Conservation (phyloP, 2,888 invertebrate species). For the Drosophila mayaguana region DNA sequence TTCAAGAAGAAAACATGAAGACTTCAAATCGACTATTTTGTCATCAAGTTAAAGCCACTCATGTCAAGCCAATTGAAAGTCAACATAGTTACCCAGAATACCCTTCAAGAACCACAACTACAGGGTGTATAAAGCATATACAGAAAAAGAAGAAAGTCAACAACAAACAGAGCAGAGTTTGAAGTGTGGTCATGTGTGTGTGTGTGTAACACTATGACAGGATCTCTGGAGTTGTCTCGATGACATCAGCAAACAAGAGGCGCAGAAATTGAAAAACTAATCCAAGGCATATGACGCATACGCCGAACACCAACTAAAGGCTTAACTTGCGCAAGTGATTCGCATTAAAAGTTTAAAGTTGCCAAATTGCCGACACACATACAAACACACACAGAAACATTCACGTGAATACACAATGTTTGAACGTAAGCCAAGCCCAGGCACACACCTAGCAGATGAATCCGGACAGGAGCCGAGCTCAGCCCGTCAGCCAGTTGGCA, state of each 20-base stretch:
- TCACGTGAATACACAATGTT: conserved; percentile 14
- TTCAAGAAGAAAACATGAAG: too few relatives aligned
- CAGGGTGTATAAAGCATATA: neutral
- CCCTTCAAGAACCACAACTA: neutral
- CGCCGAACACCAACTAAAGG: conserved; percentile 31
- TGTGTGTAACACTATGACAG: conserved; percentile 13
- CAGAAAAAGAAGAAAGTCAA: conserved; percentile 9
- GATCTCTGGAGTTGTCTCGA: conserved; percentile 56
- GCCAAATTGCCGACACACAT: conserved; percentile 58
- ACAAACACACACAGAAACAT: conserved; percentile 17
- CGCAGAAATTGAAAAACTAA: conserved; percentile 74
- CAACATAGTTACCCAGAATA: neutral
- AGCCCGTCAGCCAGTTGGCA: conserved; percentile 34
- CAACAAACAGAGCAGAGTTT: conserved; percentile 20
- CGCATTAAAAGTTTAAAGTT: conserved; percentile 76
- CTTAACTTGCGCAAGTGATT: conserved; percentile 70
- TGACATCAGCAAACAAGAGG: conserved; percentile 79
- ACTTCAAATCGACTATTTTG: too few relatives aligned
- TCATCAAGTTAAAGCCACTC: too few relatives aligned
- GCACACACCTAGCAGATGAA: conserved; percentile 32
- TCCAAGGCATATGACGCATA: conserved; percentile 50
- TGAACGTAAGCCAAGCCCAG: conserved; percentile 10
- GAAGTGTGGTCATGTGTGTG: conserved; percentile 40
- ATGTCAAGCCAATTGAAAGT: too few relatives aligned
- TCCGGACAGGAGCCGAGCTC: conserved; percentile 2